Evolutionary conservation across 2,888 invertebrate species (phyloP), one percentile per base, ranked within the genome.

Genomic region (Masnerella sp.): DNA sequence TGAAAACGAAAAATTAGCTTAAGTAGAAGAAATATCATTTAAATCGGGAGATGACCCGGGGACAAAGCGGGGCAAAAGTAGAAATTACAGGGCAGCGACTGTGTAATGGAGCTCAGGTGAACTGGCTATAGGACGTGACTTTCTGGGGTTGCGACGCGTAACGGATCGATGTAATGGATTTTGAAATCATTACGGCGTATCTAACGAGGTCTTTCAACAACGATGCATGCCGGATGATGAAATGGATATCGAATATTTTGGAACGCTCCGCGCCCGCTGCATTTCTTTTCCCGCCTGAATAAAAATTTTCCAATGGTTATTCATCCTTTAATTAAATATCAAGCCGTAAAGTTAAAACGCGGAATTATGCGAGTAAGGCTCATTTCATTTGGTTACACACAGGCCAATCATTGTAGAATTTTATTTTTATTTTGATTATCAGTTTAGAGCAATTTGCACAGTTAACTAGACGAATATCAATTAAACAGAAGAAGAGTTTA

Each of bases 101-200:
- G 30, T 51, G 58, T 67, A 52, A 59, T 42, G 52, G 59, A 22
- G 38, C 49, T 32, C 67, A 68, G 59, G 59, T 43, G 52, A 51
- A 52, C 59, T 49, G 32, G 40, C 38, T 49, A 9, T 40, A 42
- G 51, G 58, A 67, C 58, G 51, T 58, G 67, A 67, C 67, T 67
- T 69, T 51, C 67, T 51, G 64, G 70, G 42, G 59, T 61, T 68
- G 49, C 12, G 65, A 61, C 58, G 62, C 58, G 67, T 73, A 73
- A 71, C 68, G 65, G 62, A 74, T 75, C 77, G 69, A 69, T 61
- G 70, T 78, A 76, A 78, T 78, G 75, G 76, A 76, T 78, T 76
- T 78, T 70, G 62, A 71, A 78, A 74, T 76, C 75, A 71, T 67
- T 76, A 67, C 42, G 65, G 73, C 71, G 71, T 75, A 45, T 36